Conservation (phyloP, 2,113 vertebrate species). For the Paralichthys olivaceus region DNA sequence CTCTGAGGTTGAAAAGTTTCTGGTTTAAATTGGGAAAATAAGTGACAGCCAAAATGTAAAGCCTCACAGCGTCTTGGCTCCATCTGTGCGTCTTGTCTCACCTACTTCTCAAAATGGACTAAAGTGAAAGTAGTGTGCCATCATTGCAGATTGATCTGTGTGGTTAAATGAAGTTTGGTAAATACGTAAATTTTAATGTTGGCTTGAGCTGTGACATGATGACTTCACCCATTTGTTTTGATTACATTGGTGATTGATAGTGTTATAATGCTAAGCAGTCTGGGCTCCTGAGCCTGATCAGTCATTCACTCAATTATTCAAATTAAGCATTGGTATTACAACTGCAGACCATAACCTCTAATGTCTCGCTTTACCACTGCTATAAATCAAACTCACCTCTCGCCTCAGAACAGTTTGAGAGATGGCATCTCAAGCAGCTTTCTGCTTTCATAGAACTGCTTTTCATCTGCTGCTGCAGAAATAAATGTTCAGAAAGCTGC, state of each 20-base stretch:
- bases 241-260: conserved; percentile 73
- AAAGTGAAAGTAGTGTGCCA: conserved; percentile 5
- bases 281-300: conserved; percentile 69
- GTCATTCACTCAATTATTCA: conserved; percentile 79
- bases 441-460: conserved; percentile 3
- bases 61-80: background rate
- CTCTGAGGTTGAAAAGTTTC: conserved; percentile 9
- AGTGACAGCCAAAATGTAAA: background rate
- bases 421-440: background rate
- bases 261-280: conserved; percentile 60
- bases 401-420: conserved; percentile 39
- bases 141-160: conserved; percentile 53
- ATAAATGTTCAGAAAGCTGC: background rate
- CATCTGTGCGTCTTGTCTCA: background rate
- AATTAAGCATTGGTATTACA: conserved; percentile 74
- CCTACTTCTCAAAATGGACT: conserved; percentile 31
- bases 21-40: background rate
- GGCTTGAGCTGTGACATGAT: conserved; percentile 65
- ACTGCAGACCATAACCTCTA: conserved; percentile 71
- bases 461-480: conserved; percentile 11
- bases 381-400: conserved; percentile 72
- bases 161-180: conserved; percentile 64
- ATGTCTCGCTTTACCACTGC: conserved; percentile 62
- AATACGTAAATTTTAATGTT: conserved; percentile 69
- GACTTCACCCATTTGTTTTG: conserved; percentile 76